phyloP scores from a whole-genome alignment of 2,113 vertebrate genomes.

The Platanista minor region DNA sequence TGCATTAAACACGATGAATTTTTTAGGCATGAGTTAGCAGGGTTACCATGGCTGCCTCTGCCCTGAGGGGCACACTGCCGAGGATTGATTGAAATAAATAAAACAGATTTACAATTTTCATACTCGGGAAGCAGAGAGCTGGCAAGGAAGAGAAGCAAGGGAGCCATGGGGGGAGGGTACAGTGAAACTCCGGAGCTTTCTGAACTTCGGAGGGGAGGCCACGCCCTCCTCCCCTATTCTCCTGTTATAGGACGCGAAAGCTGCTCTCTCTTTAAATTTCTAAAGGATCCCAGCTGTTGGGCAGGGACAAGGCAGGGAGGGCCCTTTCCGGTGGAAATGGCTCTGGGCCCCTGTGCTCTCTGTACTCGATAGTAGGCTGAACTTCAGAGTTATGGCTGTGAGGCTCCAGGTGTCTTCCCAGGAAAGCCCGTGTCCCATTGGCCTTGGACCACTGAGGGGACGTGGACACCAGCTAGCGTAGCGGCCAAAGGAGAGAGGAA shows the following conservation, averaged over 20 bases:
- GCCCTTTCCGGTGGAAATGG: background rate
- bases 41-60: slow-evolving; percentile 79
- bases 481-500: background rate
- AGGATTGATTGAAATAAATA: slow-evolving; percentile 67
- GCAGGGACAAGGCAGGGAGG: background rate
- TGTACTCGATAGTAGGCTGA: background rate
- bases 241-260: slow-evolving; percentile 31
- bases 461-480: background rate
- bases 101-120: slow-evolving; percentile 71
- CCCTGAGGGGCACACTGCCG: slow-evolving; percentile 61
- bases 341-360: background rate
- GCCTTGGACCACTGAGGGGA: background rate
- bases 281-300: slow-evolving; percentile 68
- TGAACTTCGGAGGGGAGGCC: background rate
- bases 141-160: background rate
- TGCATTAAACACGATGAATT: slow-evolving; percentile 63
- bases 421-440: background rate
- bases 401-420: background rate
- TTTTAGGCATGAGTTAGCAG: slow-evolving; percentile 71
- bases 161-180: background rate
- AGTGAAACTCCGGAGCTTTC: background rate
- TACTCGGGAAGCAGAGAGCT: background rate
- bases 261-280: slow-evolving; percentile 72
- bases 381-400: background rate
- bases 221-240: background rate